Conservation (phyloP, 2,888 invertebrate genomes). For the Isoperla grammatica region DNA sequence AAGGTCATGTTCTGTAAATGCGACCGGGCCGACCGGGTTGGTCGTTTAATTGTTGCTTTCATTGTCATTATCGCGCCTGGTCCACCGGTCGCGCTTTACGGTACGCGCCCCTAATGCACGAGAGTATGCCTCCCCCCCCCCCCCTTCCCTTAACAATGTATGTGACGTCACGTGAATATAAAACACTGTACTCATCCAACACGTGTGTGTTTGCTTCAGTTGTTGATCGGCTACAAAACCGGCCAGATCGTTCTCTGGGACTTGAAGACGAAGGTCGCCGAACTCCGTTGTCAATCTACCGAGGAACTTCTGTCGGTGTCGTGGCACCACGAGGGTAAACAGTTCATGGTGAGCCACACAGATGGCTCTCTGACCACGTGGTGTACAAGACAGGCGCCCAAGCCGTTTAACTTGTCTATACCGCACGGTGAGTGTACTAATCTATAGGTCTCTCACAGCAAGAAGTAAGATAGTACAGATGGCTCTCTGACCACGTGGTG, state of each 20-base stretch:
- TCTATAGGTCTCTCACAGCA: too few species aligned
- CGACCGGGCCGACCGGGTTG: too few species aligned
- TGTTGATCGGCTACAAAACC: conserved; percentile 93
- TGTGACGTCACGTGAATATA: too few species aligned
- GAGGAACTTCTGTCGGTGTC: conserved; percentile 80
- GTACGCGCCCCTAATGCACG: too few species aligned
- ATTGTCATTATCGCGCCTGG: too few species aligned
- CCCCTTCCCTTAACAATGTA: too few species aligned
- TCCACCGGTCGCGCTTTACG: too few species aligned
- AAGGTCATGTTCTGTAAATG: too few species aligned
- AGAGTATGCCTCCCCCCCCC: too few species aligned
- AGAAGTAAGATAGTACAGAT: too few species aligned
- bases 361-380: conserved; percentile 96
- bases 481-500: conserved; percentile 95
- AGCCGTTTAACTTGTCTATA: conserved; percentile 76
- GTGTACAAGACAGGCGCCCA: conserved; percentile 69
- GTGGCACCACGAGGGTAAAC: conserved; percentile 98
- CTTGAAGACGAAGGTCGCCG: conserved; percentile 77
- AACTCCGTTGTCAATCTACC: conserved; percentile 72
- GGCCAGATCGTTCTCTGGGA: conserved; percentile 97
- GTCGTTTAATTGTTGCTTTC: too few species aligned
- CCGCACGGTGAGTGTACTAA: conserved; percentile 73
- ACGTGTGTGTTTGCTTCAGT: conserved; percentile 48
- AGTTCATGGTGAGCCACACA: conserved; percentile 92
- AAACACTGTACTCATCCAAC: too few species aligned